phyloP scores from a whole-genome alignment of 35 echinoderm and acorn worm species.

The Ophiothrix spiculata region DNA sequence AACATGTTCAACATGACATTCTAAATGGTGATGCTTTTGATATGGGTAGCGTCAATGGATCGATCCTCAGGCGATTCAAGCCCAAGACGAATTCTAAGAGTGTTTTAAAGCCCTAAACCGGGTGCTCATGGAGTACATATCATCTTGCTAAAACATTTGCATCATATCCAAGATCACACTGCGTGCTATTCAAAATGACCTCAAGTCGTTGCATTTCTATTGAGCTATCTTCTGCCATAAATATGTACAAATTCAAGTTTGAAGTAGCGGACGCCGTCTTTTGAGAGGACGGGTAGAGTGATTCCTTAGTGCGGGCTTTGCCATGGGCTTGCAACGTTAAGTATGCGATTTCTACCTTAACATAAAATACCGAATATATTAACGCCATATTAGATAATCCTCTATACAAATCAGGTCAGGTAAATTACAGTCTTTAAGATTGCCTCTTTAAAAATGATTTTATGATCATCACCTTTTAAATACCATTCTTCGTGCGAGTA shows the following conservation, averaged over 20 bases:
- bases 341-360: too few species aligned
- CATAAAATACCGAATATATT: too few species aligned
- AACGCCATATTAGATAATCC: too few species aligned
- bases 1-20: not conserved
- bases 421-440: too few species aligned
- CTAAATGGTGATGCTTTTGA: not conserved
- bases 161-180: conserved; percentile 7
- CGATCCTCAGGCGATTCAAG: not conserved
- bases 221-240: not conserved
- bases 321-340: too few species aligned
- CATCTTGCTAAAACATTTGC: not conserved
- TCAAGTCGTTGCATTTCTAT: not conserved
- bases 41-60: not conserved
- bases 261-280: conserved; percentile 10
- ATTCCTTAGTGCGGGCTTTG: too few species aligned
- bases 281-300: conserved; percentile 6
- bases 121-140: not conserved
- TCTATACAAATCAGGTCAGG: too few species aligned
- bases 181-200: conserved; percentile 6
- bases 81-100: not conserved
- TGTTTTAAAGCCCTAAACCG: not conserved
- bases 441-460: too few species aligned
- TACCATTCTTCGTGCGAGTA: too few species aligned
- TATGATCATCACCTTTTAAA: too few species aligned
- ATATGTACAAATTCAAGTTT: not conserved